phyloP scores from a whole-genome alignment of 2,888 invertebrate species.

The Apamea monoglypha region DNA sequence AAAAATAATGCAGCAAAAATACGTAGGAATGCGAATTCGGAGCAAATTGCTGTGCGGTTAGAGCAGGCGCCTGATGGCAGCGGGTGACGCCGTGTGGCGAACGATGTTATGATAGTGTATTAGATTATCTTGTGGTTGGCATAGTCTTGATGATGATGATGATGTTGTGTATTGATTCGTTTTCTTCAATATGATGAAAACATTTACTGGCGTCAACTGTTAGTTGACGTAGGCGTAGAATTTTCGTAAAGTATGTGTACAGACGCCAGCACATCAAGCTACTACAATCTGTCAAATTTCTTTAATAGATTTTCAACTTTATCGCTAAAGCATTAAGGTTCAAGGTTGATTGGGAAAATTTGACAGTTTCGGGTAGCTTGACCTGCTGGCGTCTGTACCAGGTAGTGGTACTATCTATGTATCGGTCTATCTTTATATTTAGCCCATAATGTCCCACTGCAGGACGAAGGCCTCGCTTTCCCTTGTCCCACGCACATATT shows the following conservation, averaged over 20 bases:
- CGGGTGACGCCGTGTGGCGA: constrained; percentile 12
- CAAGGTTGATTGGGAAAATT: too few species aligned
- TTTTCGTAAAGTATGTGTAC: background rate
- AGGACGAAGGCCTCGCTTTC: background rate
- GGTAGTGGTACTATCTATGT: too few species aligned
- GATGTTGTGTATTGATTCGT: background rate
- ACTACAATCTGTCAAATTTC: too few species aligned
- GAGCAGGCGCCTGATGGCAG: constrained; percentile 73
- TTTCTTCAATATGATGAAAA: background rate
- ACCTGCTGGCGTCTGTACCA: too few species aligned
- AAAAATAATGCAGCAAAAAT: constrained; percentile 88
- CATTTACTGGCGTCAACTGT: background rate
- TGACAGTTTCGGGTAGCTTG: too few species aligned
- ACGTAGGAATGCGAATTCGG: constrained; percentile 82
- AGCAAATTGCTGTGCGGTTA: constrained; percentile 81
- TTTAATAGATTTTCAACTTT: too few species aligned
- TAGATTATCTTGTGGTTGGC: constrained; percentile 20
- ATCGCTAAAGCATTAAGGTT: too few species aligned
- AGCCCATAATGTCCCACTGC: background rate
- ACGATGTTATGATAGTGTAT: constrained; percentile 38
- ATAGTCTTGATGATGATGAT: constrained; percentile 17
- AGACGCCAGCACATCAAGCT: too few species aligned
- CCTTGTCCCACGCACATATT: background rate
- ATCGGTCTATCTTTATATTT: background rate
- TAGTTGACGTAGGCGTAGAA: background rate